These are phyloP conservation scores for Hemicordylus capensis DNA, from an alignment of 2,113 vertebrate species.

Conservation along the genomic window DNA sequence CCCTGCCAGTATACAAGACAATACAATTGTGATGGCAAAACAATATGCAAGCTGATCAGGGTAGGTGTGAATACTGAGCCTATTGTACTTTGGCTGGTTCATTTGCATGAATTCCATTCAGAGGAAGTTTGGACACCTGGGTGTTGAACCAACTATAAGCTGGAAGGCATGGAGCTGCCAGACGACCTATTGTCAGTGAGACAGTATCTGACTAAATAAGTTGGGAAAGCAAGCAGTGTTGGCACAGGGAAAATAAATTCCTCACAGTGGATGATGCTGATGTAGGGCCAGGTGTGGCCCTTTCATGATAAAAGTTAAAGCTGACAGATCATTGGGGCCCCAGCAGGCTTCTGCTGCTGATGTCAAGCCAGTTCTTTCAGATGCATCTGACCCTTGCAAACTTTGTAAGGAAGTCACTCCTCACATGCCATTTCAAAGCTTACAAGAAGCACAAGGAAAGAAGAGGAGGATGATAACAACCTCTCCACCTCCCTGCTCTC, in stretches of 20 bases:
- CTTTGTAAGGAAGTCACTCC: no score
- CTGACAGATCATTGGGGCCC: no score
- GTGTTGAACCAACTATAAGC: background rate
- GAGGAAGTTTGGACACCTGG: background rate
- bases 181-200: background rate
- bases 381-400: no score
- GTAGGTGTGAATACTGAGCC: background rate
- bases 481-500: no score
- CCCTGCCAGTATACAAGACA: background rate
- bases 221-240: background rate
- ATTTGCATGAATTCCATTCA: background rate
- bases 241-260: background rate
- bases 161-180: background rate
- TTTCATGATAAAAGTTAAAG: no score
- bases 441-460: no score
- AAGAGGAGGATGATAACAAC: no score
- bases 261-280: background rate
- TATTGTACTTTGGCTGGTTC: background rate
- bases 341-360: no score
- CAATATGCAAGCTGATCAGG: background rate
- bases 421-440: no score
- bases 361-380: no score
- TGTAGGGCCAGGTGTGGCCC: no score
- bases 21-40: background rate
- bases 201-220: background rate